Evolutionary conservation across 2,888 invertebrate species (phyloP).

Genomic region (Mycalesis mineus): DNA sequence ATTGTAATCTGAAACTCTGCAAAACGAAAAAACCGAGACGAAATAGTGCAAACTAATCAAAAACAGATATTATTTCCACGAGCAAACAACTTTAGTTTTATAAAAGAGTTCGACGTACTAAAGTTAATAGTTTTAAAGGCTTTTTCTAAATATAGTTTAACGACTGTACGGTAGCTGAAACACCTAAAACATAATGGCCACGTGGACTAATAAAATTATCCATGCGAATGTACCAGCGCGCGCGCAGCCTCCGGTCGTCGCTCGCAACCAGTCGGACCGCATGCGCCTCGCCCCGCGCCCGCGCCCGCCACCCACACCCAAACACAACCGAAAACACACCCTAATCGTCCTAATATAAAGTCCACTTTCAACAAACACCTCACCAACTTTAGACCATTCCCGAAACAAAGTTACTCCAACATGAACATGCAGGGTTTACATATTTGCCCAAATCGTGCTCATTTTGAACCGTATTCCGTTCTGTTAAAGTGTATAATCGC

Average conservation of each 20-base stretch:
- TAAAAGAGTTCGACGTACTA: background rate
- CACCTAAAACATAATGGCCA: constrained; percentile 25
- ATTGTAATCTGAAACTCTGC: background rate
- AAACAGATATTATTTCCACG: no score
- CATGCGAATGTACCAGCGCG: constrained; percentile 48
- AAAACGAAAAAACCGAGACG: background rate
- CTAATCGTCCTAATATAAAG: constrained; percentile 32
- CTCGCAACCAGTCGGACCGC: constrained; percentile 76
- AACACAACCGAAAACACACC: constrained; percentile 39
- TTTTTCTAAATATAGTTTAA: constrained; percentile 8
- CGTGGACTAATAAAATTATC: constrained; percentile 32
- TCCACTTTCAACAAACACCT: constrained; percentile 26
- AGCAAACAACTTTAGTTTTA: background rate
- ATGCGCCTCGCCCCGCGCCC: constrained; percentile 51
- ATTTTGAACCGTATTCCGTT: constrained; percentile 48
- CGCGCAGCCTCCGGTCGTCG: constrained; percentile 76
- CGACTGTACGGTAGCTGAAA: constrained; percentile 14
- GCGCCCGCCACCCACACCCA: constrained; percentile 57
- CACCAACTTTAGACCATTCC: constrained; percentile 37
- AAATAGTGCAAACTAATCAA: background rate
- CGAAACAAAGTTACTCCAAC: constrained; percentile 35
- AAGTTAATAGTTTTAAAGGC: background rate
- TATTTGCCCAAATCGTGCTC: constrained; percentile 52
- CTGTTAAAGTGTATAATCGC: constrained; percentile 46
- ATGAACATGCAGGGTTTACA: constrained; percentile 67